Conservation (phyloP, 2,113 vertebrate species). For the Atherinomorus stipes region DNA sequence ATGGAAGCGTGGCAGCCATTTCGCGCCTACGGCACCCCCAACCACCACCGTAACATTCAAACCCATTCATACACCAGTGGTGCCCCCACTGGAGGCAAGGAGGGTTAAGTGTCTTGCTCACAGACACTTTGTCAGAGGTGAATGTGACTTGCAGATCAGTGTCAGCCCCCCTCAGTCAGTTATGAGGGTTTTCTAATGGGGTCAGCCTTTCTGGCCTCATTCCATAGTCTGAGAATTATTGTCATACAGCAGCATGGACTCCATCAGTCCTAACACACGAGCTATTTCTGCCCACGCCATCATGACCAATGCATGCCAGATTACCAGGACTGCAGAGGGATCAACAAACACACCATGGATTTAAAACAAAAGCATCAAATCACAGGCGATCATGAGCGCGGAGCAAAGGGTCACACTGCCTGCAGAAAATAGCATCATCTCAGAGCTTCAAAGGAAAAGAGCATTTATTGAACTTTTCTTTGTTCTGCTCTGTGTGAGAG, state of each 20-base stretch:
- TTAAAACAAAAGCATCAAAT: slow-evolving; percentile 1
- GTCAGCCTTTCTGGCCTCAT: slow-evolving; percentile 47
- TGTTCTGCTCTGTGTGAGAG: neutral
- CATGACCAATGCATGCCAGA: slow-evolving; percentile 10
- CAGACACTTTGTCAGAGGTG: slow-evolving; percentile 26
- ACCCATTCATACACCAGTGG: no score
- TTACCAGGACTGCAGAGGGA: slow-evolving; percentile 33
- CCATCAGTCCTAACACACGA: slow-evolving; percentile 29
- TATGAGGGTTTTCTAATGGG: slow-evolving; percentile 50
- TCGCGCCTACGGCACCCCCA: no score
- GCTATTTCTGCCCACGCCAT: slow-evolving; percentile 49
- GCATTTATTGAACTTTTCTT: neutral
- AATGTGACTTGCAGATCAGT: neutral
- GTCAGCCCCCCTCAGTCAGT: slow-evolving; percentile 19
- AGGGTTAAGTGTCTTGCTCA: no score
- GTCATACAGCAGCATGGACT: slow-evolving; percentile 23
- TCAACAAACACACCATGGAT: slow-evolving; percentile 10
- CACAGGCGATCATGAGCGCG: neutral
- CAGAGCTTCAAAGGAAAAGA: neutral
- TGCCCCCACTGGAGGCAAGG: no score
- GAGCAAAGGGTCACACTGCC: neutral
- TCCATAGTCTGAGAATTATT: slow-evolving; percentile 42
- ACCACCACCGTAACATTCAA: no score
- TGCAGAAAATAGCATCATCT: neutral
- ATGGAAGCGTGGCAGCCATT: no score